A percentile compares a stretch with the other conserved stretches of the same genome.
Conservation (phyloP, 2,888 invertebrate species). For the Amblyjoppa fuscipennis region DNA sequence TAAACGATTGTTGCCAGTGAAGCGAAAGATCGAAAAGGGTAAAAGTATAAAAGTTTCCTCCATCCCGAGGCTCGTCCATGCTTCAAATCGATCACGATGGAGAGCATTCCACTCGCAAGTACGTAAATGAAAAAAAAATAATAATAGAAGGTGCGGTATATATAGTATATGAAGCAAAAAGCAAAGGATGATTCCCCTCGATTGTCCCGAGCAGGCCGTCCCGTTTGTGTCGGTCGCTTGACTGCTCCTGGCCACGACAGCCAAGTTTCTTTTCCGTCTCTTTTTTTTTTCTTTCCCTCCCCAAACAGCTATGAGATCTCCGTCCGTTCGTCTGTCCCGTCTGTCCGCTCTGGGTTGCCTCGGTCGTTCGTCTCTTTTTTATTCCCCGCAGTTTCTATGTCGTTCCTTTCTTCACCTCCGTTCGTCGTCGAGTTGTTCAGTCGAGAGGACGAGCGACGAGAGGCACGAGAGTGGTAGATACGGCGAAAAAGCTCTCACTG, state of each 20-base stretch:
- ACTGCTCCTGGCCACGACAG: conserved; percentile 50
- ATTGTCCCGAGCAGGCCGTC: conserved; percentile 46
- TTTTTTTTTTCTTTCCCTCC: conserved; percentile 6
- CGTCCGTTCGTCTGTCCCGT: conserved; percentile 38
- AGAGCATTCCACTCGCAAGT: not conserved
- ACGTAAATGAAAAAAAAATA: not conserved
- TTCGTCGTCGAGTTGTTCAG: conserved; percentile 47
- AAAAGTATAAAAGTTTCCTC: not conserved
- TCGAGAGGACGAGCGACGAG: conserved; percentile 42
- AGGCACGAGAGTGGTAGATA: conserved; percentile 36
- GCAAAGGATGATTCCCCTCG: conserved; percentile 45
- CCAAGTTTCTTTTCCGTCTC: conserved; percentile 30
- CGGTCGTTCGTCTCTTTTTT: not conserved
- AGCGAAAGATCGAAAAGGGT: not conserved
- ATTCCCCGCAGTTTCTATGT: conserved; percentile 7
- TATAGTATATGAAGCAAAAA: conserved; percentile 2
- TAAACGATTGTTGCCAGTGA: too few species aligned
- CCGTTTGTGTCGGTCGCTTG: conserved; percentile 34
- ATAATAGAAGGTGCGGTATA: not conserved
- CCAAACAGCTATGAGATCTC: conserved; percentile 34
- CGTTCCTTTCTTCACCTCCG: conserved; percentile 24
- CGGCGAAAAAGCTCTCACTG: conserved; percentile 46
- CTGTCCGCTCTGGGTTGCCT: conserved; percentile 24
- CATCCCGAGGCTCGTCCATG: not conserved
- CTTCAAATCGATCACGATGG: conserved; percentile 29